A percentile compares a stretch with the other conserved stretches of the same genome.
Evolutionary conservation across 2,113 vertebrate species (phyloP).

Genomic region (Capricornis sumatraensis): DNA sequence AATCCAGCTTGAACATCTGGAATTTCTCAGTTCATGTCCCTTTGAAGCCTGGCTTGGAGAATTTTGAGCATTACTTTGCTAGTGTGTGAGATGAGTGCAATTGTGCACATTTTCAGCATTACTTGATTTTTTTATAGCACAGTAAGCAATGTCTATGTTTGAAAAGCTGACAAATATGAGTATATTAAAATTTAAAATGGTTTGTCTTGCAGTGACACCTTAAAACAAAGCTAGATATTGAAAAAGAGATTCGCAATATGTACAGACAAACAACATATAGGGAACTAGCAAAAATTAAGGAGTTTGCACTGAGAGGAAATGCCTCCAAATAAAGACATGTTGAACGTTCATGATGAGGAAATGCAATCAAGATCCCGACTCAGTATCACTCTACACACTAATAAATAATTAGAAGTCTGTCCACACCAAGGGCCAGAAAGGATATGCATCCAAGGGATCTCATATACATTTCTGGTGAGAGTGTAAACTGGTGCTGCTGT

Average conservation of each 20-base stretch:
- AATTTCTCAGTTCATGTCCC: neutral
- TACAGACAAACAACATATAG: neutral
- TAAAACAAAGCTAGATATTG: neutral
- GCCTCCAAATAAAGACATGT: neutral
- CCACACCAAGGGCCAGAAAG: neutral
- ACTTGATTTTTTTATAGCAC: neutral
- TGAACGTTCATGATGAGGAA: neutral
- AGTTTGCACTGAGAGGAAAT: neutral
- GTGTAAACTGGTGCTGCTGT: too few species aligned
- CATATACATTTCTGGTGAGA: neutral
- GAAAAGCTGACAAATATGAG: neutral
- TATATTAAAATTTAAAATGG: neutral
- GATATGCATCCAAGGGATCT: neutral
- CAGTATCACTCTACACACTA: neutral
- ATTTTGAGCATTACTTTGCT: neutral
- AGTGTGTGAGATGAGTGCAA: neutral
- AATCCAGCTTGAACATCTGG: neutral
- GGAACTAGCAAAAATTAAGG: neutral
- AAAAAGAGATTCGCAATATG: neutral
- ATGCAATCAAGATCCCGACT: neutral
- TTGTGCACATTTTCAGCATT: neutral
- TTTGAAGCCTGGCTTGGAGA: neutral
- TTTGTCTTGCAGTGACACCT: neutral
- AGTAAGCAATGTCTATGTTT: neutral
- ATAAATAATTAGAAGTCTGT: neutral